Evolutionary conservation across 1,140 invertebrate genomes (phyloP).

Genomic region (Diploscapter pachys): DNA sequence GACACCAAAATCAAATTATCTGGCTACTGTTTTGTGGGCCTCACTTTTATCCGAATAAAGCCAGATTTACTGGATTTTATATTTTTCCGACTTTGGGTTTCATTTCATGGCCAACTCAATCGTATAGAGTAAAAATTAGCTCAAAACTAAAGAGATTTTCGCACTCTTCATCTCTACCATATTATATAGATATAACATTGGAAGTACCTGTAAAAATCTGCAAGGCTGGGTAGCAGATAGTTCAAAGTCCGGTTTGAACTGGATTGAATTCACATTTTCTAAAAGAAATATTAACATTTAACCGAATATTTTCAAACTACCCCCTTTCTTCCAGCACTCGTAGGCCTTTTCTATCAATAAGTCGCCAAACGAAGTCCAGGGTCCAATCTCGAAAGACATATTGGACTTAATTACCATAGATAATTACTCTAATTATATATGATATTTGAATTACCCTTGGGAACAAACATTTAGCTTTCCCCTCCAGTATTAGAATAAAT

Average conservation of each 20-base stretch:
- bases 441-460: slow-evolving; percentile 22
- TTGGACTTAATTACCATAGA: slow-evolving; percentile 18
- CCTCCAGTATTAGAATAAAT: slow-evolving; percentile 48
- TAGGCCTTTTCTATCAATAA: slow-evolving; percentile 42
- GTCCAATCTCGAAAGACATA: slow-evolving; percentile 50
- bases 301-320: not conserved
- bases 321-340: slow-evolving; percentile 26
- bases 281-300: slow-evolving; percentile 27
- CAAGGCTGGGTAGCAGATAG: slow-evolving; percentile 28
- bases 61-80: not conserved
- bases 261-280: slow-evolving; percentile 19
- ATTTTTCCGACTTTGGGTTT: not conserved
- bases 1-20: too few species aligned
- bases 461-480: slow-evolving; percentile 44
- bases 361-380: slow-evolving; percentile 49
- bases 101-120: not conserved
- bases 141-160: not conserved
- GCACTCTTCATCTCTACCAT: not conserved
- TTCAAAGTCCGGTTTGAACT: slow-evolving; percentile 52
- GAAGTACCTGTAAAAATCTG: slow-evolving; percentile 45
- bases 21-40: too few species aligned
- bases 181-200: slow-evolving; percentile 23
- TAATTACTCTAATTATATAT: slow-evolving; percentile 1
- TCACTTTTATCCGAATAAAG: too few species aligned
- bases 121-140: too few species aligned